Evolutionary conservation across 2,797 vertebrate genomes (phyloP).

Genomic region (Megalops cyprinoides): DNA sequence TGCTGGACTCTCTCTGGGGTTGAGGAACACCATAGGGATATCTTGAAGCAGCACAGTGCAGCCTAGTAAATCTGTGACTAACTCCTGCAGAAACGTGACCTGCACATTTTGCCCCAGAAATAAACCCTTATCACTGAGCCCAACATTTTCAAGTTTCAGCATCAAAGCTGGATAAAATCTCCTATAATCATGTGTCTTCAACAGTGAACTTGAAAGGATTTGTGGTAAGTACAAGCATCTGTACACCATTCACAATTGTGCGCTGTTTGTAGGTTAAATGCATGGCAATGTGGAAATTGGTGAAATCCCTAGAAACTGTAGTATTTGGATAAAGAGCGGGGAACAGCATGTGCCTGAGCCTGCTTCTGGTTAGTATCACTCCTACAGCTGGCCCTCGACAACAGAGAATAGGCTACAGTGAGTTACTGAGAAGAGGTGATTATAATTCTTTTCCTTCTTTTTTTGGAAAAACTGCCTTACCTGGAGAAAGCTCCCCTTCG

Average conservation of each 20-base stretch:
- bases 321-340: constrained; percentile 59
- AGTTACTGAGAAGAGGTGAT: background rate
- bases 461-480: constrained; percentile 64
- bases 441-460: too few relatives aligned
- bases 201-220: too few relatives aligned
- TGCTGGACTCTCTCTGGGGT: too few relatives aligned
- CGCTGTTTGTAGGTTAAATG: too few relatives aligned
- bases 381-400: background rate
- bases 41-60: too few relatives aligned
- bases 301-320: background rate
- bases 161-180: background rate
- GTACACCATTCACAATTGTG: too few relatives aligned
- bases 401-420: background rate
- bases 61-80: too few relatives aligned
- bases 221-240: too few relatives aligned
- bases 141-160: background rate
- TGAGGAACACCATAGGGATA: too few relatives aligned
- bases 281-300: too few relatives aligned
- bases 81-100: too few relatives aligned
- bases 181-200: too few relatives aligned
- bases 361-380: constrained; percentile 49
- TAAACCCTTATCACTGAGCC: background rate
- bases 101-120: background rate
- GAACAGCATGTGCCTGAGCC: constrained; percentile 60
- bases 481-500: constrained; percentile 89